A percentile compares a stretch with the other conserved stretches of the same genome.
phyloP scores from a whole-genome alignment of 2,113 vertebrate species.

The Grus americana region DNA sequence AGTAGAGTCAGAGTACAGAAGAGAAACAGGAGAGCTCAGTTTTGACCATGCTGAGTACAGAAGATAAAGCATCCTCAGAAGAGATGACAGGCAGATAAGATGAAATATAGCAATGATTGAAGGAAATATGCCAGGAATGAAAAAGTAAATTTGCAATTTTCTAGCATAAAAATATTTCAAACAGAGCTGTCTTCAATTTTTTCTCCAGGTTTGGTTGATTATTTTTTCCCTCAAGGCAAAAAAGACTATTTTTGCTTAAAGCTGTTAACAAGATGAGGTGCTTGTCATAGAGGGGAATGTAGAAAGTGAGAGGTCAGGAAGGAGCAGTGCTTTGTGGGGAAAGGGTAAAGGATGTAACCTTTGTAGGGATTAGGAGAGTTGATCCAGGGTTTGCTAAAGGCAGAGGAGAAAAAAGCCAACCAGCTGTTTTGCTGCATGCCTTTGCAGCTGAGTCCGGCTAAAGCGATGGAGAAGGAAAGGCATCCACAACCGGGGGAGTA shows the following conservation, averaged over 20 bases:
- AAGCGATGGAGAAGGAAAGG: background rate
- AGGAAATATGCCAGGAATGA: background rate
- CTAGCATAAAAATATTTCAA: background rate
- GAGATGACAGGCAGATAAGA: background rate
- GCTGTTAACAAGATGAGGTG: background rate
- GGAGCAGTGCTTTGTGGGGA: background rate
- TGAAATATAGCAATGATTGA: background rate
- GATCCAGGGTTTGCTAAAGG: slow-evolving; percentile 10
- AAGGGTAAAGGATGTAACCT: slow-evolving; percentile 3
- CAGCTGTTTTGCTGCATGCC: background rate
- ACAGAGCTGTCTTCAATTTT: background rate
- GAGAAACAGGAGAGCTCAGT: background rate
- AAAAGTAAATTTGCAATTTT: background rate
- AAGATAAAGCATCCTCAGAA: background rate
- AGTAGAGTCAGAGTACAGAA: background rate
- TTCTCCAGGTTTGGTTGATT: background rate
- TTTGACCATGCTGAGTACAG: background rate
- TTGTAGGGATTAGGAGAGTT: slow-evolving; percentile 14
- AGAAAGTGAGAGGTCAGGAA: slow-evolving; percentile 9
- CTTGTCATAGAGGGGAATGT: background rate
- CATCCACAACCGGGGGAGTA: background rate
- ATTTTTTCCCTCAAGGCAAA: background rate
- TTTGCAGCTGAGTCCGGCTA: background rate
- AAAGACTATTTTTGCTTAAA: background rate
- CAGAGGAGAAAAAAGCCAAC: background rate